Percentiles rank a stretch among this genome's conserved stretches.
Conservation (phyloP, 2,797 vertebrate species). For the Enteromius radiatus region DNA sequence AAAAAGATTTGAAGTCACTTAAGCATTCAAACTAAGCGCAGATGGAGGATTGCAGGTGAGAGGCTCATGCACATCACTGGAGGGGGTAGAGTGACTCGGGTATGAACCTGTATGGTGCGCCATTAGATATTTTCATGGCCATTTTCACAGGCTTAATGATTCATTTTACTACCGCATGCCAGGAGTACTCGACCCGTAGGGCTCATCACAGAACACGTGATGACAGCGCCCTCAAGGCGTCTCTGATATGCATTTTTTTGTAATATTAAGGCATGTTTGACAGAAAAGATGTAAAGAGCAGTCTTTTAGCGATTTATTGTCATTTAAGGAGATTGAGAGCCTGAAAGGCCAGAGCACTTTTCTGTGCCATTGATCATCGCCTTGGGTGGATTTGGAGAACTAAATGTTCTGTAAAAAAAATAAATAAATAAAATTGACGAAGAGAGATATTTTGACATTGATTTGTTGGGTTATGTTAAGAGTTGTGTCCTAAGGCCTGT, state of each 20-base stretch:
- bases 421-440: not conserved
- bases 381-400: constrained; percentile 3
- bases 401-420: constrained; percentile 16
- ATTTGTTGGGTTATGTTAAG: constrained; percentile 24
- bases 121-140: constrained; percentile 37
- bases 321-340: constrained; percentile 17
- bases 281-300: constrained; percentile 57
- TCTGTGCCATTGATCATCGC: constrained; percentile 31
- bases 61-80: constrained; percentile 35
- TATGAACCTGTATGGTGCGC: constrained; percentile 45
- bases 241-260: constrained; percentile 39
- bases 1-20: constrained; percentile 25
- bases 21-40: not conserved
- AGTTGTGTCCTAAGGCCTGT: constrained; percentile 5
- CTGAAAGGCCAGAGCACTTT: constrained; percentile 18
- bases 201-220: constrained; percentile 38
- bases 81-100: constrained; percentile 46
- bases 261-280: constrained; percentile 50
- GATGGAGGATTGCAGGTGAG: constrained; percentile 35
- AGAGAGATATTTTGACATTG: constrained; percentile 16
- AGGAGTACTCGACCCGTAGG: constrained; percentile 25
- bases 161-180: constrained; percentile 44
- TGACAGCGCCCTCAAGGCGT: constrained; percentile 49
- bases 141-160: constrained; percentile 53
- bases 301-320: constrained; percentile 49